Base-by-base conservation (phyloP, 1,140 invertebrate genomes). In the Sitophilus oryzae region DNA sequence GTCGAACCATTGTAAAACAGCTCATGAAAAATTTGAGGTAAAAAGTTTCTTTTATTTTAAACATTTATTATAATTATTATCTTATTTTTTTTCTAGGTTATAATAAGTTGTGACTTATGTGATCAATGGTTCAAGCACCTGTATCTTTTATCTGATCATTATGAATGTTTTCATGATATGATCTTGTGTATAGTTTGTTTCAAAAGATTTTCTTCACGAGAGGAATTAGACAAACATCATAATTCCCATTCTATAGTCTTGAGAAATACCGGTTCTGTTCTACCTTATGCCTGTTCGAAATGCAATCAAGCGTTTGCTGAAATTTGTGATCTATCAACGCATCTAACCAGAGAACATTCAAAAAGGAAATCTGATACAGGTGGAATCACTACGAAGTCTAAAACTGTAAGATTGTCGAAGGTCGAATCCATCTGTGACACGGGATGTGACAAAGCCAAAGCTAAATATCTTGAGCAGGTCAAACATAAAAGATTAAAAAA, bases 261-360 rank as follows among this genome's bases (percentile, higher is more conserved):
- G 0, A 53, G 38, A 5, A 22, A 44, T n/a, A 46, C 21, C 2
- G n/a, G 18, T 14, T 6, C 37, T 16, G 23, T 61, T 1, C 20
- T 59, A 14, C 64, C 62, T n/a, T 66, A 60, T 40, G 65, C 63
- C 10, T 66, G 65, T 50, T 63, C 56, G 19, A 63, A 61, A 40
- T 66, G 65, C 43, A 58, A 63, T 45, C 52, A 56, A 38, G 56
- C 61, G 0, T 66, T 66, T 54, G 41, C 54, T 2, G 45, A 59
- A 46, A 65, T 59, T 8, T 45, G 48, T 25, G 63, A 66, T 35
- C 43, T 66, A 2, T 59, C 56, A 5, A 34, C 23, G 18, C 65
- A 66, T 56, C 45, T 65, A 34, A 52, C 50, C 30, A 34, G 34
- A 20, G 61, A 56, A 18, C 61, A 65, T 50, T 45, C 49, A 15